Conservation (phyloP, 2,113 vertebrate species). For the Labeo catla region DNA sequence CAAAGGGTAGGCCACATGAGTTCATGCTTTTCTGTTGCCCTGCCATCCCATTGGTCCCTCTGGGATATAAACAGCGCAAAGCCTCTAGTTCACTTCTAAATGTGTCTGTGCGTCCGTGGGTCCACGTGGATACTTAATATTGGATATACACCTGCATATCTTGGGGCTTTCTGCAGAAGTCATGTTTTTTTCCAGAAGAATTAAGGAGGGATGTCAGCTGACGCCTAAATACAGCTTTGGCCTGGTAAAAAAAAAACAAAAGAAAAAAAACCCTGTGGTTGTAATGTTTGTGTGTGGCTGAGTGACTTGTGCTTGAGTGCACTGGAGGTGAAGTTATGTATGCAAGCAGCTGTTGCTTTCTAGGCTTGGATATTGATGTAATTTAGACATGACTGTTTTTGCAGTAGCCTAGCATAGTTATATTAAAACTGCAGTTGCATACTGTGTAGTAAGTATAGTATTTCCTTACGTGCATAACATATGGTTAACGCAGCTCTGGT, state of each 20-base stretch:
- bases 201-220: conserved; percentile 71
- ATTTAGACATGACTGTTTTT: neutral
- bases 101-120: neutral
- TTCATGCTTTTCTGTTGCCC: conserved; percentile 6
- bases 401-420: neutral
- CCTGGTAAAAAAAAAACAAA: conserved; percentile 64
- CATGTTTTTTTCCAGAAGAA: conserved; percentile 71
- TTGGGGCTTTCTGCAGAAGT: neutral
- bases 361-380: neutral
- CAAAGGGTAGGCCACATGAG: conserved; percentile 35
- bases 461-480: neutral
- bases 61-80: conserved; percentile 20
- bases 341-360: neutral
- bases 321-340: neutral
- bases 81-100: neutral
- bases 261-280: neutral
- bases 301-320: neutral
- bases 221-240: conserved; percentile 76
- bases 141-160: neutral
- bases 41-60: conserved; percentile 30
- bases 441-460: neutral
- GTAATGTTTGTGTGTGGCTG: conserved; percentile 16
- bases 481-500: too few species aligned
- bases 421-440: neutral
- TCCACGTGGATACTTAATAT: conserved; percentile 3